A percentile compares a stretch with the other conserved stretches of the same genome.
These are phyloP conservation scores for Drosophila anomalipes DNA, from an alignment of 2,888 invertebrate species.

Conservation along the genomic window DNA sequence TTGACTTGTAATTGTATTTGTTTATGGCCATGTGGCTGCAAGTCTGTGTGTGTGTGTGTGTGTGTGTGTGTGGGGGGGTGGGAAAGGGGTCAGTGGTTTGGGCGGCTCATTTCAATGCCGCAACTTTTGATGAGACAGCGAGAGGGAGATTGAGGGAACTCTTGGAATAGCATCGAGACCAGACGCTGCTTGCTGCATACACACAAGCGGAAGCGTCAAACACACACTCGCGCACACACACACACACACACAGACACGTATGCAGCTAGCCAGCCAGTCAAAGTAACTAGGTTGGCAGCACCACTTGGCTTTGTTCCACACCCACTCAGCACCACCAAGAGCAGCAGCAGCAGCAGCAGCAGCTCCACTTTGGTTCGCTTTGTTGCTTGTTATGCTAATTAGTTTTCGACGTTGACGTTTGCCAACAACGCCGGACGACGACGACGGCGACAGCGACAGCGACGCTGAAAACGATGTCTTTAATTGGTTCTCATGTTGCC, in stretches of 20 bases:
- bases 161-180: slow-evolving; percentile 17
- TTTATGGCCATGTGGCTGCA: slow-evolving; percentile 57
- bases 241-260: not conserved
- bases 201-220: slow-evolving; percentile 39
- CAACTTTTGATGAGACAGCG: slow-evolving; percentile 69
- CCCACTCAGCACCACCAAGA: slow-evolving; percentile 17
- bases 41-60: not conserved
- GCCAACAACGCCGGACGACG: slow-evolving; percentile 72
- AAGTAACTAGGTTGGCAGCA: slow-evolving; percentile 44
- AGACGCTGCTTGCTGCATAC: slow-evolving; percentile 22
- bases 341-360: slow-evolving; percentile 14
- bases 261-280: slow-evolving; percentile 15
- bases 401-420: slow-evolving; percentile 82
- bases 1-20: slow-evolving; percentile 80
- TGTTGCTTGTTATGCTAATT: slow-evolving; percentile 83
- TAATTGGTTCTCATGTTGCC: slow-evolving; percentile 84
- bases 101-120: slow-evolving; percentile 60
- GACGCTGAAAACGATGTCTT: slow-evolving; percentile 75
- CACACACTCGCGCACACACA: not conserved
- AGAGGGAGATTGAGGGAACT: not conserved
- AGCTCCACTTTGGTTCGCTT: slow-evolving; percentile 47
- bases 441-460: slow-evolving; percentile 27
- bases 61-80: not conserved
- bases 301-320: slow-evolving; percentile 26
- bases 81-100: slow-evolving; percentile 1